Conservation (phyloP, 2,888 invertebrate species). For the Dicycla oo region DNA sequence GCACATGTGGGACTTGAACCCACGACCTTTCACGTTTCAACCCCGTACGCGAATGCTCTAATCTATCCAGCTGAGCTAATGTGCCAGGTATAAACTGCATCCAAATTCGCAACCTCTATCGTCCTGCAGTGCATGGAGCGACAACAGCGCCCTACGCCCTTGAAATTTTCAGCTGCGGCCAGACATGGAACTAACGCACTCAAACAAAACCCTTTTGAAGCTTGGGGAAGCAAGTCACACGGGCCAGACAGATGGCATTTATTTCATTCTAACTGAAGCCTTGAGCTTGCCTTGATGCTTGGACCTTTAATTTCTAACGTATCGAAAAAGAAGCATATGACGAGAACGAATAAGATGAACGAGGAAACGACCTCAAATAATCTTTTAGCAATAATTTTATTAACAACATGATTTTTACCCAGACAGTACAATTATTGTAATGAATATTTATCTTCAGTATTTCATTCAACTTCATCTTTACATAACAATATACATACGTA, state of each 20-base stretch:
- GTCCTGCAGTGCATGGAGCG: not conserved
- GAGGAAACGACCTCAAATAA: too few relatives aligned
- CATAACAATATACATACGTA: not conserved
- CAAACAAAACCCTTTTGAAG: not conserved
- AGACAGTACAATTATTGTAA: not conserved
- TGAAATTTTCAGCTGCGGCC: not conserved
- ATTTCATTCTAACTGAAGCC: not conserved
- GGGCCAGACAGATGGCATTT: conserved; percentile 11
- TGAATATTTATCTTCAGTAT: not conserved
- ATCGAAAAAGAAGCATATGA: not conserved
- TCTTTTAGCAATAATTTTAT: not conserved
- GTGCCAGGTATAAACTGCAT: too few relatives aligned
- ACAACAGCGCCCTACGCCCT: conserved; percentile 21
- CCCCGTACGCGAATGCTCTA: too few relatives aligned
- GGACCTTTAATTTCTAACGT: not conserved
- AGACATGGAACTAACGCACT: conserved; percentile 14
- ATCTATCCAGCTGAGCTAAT: too few relatives aligned
- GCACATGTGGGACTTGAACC: too few relatives aligned
- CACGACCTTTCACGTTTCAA: too few relatives aligned
- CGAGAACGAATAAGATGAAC: not conserved
- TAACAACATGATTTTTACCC: too few relatives aligned
- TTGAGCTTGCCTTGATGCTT: too few relatives aligned
- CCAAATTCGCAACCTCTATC: too few relatives aligned
- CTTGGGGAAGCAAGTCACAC: not conserved
- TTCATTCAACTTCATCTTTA: not conserved